Conservation (phyloP, 64 coral and sea anemone genomes). For the Actinia equina region DNA sequence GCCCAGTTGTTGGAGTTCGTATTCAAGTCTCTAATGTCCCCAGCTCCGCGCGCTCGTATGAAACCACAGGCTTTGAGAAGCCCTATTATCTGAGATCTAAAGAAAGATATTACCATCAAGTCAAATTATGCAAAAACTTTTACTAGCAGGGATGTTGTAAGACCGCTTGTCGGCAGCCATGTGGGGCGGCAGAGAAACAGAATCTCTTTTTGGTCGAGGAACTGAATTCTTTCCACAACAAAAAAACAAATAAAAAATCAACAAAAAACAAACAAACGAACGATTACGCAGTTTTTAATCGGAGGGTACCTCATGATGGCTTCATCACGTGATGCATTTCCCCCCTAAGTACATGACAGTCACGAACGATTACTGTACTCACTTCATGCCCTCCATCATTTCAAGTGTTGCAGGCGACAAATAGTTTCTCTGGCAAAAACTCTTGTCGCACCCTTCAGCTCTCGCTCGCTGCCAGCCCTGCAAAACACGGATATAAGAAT, state of each 20-base stretch:
- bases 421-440: constrained; percentile 88
- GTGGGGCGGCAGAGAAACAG: too few relatives aligned
- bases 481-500: neutral
- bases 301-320: too few relatives aligned
- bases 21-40: constrained; percentile 93
- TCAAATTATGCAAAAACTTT: neutral
- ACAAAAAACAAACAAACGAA: too few relatives aligned
- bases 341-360: too few relatives aligned
- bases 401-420: constrained; percentile 87
- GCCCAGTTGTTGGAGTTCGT: constrained; percentile 95
- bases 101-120: neutral
- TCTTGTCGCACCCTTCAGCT: constrained; percentile 87
- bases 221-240: too few relatives aligned
- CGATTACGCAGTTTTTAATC: too few relatives aligned
- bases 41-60: constrained; percentile 75
- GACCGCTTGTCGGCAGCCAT: too few relatives aligned
- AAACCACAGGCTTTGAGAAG: constrained; percentile 86
- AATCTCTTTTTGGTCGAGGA: too few relatives aligned
- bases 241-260: too few relatives aligned
- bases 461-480: constrained; percentile 93
- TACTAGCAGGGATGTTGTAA: neutral
- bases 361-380: neutral
- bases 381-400: constrained; percentile 97
- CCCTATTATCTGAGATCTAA: constrained; percentile 87
- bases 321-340: too few relatives aligned